Percentiles rank a stretch among this genome's conserved stretches.
Evolutionary conservation across 2,888 invertebrate species (phyloP).

Genomic region (Mimas tiliae): DNA sequence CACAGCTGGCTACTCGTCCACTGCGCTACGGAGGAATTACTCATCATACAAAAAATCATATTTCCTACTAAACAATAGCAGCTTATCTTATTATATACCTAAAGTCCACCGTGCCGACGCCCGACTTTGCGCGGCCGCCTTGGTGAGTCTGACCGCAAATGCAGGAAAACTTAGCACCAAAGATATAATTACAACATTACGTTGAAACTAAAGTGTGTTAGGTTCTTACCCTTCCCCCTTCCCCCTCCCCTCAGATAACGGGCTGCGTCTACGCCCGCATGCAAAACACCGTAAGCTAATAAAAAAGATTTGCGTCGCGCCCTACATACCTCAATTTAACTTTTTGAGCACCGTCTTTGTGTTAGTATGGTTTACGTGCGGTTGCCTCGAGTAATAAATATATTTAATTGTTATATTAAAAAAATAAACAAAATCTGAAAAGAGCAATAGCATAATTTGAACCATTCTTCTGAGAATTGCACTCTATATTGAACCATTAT

Average conservation of each 20-base stretch:
- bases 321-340: slow-evolving; percentile 44
- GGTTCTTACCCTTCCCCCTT: slow-evolving; percentile 57
- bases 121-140: slow-evolving; percentile 4
- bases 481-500: too few relatives aligned
- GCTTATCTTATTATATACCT: background rate
- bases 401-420: too few relatives aligned
- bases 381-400: too few relatives aligned
- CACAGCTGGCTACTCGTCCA: too few relatives aligned
- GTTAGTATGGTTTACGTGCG: too few relatives aligned
- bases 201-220: slow-evolving; percentile 26
- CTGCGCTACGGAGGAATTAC: too few relatives aligned
- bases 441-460: too few relatives aligned
- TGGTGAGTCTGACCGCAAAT: slow-evolving; percentile 8
- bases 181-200: slow-evolving; percentile 1
- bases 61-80: background rate
- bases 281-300: slow-evolving; percentile 38
- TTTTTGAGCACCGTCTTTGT: slow-evolving; percentile 4
- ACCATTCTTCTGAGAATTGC: too few relatives aligned
- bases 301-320: slow-evolving; percentile 52
- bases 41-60: too few relatives aligned
- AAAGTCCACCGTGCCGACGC: background rate
- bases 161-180: slow-evolving; percentile 14
- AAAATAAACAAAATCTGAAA: too few relatives aligned
- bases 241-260: slow-evolving; percentile 55
- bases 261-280: slow-evolving; percentile 58